Conservation (phyloP, 2,888 invertebrate genomes). For the Apocheima hispidaria region DNA sequence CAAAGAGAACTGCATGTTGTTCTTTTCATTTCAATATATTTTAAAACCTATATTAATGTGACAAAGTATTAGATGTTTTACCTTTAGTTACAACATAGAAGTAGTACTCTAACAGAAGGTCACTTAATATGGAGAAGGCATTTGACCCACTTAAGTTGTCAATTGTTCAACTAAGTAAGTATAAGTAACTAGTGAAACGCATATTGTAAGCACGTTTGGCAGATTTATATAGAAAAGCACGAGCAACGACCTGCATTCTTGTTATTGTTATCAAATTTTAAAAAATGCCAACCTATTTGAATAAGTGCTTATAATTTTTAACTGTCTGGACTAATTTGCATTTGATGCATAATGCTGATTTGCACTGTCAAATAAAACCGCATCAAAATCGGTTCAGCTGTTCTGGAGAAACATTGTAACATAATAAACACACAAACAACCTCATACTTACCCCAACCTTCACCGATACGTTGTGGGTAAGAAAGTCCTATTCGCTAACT, state of each 20-base stretch:
- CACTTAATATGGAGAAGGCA: conserved; percentile 30
- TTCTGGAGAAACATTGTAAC: too few relatives aligned
- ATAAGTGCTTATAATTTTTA: too few relatives aligned
- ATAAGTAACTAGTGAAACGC: conserved; percentile 15
- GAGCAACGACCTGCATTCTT: background rate
- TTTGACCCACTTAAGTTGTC: conserved; percentile 30
- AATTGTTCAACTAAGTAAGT: conserved; percentile 20
- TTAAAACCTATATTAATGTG: background rate
- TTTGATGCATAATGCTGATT: too few relatives aligned
- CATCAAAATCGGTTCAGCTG: too few relatives aligned
- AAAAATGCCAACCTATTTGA: too few relatives aligned
- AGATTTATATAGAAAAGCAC: conserved; percentile 3
- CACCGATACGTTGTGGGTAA: too few relatives aligned
- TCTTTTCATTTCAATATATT: background rate
- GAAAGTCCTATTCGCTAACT: too few relatives aligned
- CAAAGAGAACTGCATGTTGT: background rate
- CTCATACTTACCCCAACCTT: too few relatives aligned
- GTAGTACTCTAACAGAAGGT: conserved; percentile 15
- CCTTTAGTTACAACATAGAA: conserved; percentile 15
- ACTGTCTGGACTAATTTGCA: too few relatives aligned
- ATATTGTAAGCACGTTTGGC: conserved; percentile 18
- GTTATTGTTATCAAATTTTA: too few relatives aligned
- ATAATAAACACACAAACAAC: too few relatives aligned
- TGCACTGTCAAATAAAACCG: too few relatives aligned
- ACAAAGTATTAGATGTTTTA: background rate